These are phyloP conservation scores for Montipora sp. DNA, from an alignment of 64 coral and sea anemone genomes.

Conservation along the genomic window DNA sequence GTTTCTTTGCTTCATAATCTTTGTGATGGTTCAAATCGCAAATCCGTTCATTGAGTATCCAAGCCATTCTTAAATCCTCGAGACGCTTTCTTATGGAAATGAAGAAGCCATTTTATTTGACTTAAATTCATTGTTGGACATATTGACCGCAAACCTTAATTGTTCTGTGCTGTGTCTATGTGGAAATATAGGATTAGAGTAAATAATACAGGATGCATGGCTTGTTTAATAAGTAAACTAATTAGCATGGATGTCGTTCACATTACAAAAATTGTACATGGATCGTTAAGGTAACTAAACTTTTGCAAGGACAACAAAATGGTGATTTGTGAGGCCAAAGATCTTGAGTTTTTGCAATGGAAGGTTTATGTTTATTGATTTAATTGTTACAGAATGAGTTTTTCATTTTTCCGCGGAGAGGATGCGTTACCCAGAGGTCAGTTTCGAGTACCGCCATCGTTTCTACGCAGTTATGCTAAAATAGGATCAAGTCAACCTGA, in stretches of 20 bases:
- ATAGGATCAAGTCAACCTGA: not conserved
- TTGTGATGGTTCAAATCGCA: not conserved
- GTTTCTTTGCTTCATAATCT: not conserved
- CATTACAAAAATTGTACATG: slow-evolving; percentile 33
- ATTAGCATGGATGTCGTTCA: not conserved
- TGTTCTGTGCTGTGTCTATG: slow-evolving; percentile 11
- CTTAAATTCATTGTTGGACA: slow-evolving; percentile 32
- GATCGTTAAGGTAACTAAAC: not conserved
- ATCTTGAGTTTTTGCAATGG: not conserved
- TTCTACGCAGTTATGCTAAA: slow-evolving; percentile 36
- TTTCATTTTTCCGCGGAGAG: slow-evolving; percentile 40
- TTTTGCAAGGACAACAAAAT: not conserved
- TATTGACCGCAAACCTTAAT: slow-evolving; percentile 14
- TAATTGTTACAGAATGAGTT: not conserved
- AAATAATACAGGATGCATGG: not conserved
- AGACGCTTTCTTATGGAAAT: slow-evolving; percentile 21
- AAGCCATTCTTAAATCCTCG: not conserved
- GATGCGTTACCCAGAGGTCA: slow-evolving; percentile 35
- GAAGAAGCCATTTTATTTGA: slow-evolving; percentile 32
- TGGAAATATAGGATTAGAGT: slow-evolving; percentile 28
- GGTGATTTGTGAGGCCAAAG: not conserved
- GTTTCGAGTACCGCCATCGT: slow-evolving; percentile 17
- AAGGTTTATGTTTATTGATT: not conserved
- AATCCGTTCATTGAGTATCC: not conserved
- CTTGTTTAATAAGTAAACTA: slow-evolving; percentile 44